phyloP scores from a whole-genome alignment of 2,113 vertebrate genomes.

The Cephalopterus ornatus region DNA sequence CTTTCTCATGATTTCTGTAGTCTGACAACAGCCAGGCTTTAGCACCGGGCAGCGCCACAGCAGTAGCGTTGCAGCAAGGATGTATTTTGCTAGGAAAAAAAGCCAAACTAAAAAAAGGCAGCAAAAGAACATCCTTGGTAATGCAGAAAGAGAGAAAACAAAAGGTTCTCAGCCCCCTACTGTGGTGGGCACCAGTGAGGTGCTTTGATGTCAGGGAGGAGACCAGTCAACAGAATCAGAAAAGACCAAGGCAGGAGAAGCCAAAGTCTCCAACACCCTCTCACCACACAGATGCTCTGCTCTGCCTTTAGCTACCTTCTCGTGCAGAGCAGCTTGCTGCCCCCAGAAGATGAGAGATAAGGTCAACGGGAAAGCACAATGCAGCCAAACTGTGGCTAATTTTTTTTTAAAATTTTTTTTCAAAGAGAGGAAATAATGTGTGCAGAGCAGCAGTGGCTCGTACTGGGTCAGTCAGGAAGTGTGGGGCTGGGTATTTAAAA shows the following conservation, averaged over 20 bases:
- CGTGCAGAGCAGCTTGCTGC: not conserved
- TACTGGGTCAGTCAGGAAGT: conserved; percentile 46
- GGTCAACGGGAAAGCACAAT: not conserved
- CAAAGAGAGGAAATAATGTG: conserved; percentile 2
- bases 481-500: not conserved
- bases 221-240: not conserved
- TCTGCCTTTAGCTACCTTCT: not conserved
- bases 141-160: not conserved
- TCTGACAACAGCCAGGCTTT: not conserved
- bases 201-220: not conserved
- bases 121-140: not conserved
- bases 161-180: not conserved
- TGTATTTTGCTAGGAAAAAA: not conserved
- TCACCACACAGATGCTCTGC: not conserved
- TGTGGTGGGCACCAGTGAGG: not conserved
- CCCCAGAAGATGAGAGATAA: not conserved
- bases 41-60: not conserved
- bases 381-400: not conserved
- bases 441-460: not conserved
- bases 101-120: not conserved
- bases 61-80: not conserved
- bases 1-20: not conserved
- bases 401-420: not conserved
- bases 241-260: not conserved
- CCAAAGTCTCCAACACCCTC: not conserved